phyloP scores from a whole-genome alignment of 53 echinoderm and acorn worm genomes.

The Echinarachnius parma region DNA sequence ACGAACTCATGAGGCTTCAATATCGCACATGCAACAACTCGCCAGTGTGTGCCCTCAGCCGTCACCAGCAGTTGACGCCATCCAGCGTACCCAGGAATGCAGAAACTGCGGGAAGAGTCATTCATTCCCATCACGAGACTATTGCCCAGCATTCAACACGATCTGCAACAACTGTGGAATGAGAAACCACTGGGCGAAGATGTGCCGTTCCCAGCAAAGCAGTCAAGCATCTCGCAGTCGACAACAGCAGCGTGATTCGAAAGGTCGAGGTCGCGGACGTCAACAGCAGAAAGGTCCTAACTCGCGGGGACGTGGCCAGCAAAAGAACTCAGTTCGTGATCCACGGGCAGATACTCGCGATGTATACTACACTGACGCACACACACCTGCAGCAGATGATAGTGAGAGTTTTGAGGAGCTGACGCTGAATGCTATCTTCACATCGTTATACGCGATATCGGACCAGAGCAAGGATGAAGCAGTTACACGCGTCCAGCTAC shows the following conservation, averaged over 20 bases:
- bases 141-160: slow-evolving; percentile 46
- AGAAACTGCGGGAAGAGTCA: slow-evolving; percentile 45
- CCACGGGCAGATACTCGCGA: slow-evolving; percentile 8
- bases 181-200: slow-evolving; percentile 37
- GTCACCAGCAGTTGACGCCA: background rate
- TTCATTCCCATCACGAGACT: slow-evolving; percentile 7
- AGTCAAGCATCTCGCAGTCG: slow-evolving; percentile 7
- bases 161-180: slow-evolving; percentile 57
- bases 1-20: slow-evolving; percentile 58
- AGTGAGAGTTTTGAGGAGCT: slow-evolving; percentile 12
- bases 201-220: slow-evolving; percentile 38
- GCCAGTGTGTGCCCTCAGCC: slow-evolving; percentile 7
- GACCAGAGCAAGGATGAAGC: slow-evolving; percentile 33
- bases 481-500: slow-evolving; percentile 20
- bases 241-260: slow-evolving; percentile 7
- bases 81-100: slow-evolving; percentile 20
- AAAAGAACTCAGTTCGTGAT: background rate
- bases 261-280: slow-evolving; percentile 3
- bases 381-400: slow-evolving; percentile 11
- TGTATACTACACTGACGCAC: slow-evolving; percentile 30
- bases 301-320: slow-evolving; percentile 18
- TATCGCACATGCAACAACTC: slow-evolving; percentile 56
- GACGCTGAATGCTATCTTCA: slow-evolving; percentile 16
- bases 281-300: slow-evolving; percentile 17
- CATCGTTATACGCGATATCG: slow-evolving; percentile 14